Base-by-base conservation (phyloP, 2,888 invertebrate species). In the Drosophila meridiana region DNA sequence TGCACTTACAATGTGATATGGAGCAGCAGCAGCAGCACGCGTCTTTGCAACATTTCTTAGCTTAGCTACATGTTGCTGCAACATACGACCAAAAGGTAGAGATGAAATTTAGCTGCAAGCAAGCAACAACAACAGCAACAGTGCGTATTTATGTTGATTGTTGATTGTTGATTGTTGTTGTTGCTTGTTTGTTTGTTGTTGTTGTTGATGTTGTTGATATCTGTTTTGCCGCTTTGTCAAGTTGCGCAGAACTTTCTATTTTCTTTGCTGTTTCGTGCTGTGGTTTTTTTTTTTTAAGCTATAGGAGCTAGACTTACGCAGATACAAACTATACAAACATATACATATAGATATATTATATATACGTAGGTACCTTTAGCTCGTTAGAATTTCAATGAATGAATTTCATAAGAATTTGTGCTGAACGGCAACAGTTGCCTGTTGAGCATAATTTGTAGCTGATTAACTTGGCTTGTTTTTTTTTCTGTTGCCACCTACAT, bases 201-300 rank as follows among this genome's bases (percentile, higher is more conserved):
- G 43, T 53, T 45, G 30, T 45, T 62, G 42, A 52, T 61, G 42
- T 58, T 74, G 47, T 59, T 65, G 45, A 61, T 62, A 50, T 78
- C 38, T 53, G 47, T 53, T 58, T 67, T 66, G 67, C 64, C 64
- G 64, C 55, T 67, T 69, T n/a, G 26, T 45, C 26, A 48, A 48
- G 47, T 30, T 75, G 58, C 74, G 75, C 81, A 91, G 91, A 91
- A 92, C 91, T 92, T 91, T 91, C 90, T 91, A 91, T 92, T 91
- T 91, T 92, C 90, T 90, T 92, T 89, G 84, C 80, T 78, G 80
- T 79, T 89, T 85, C 76, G 79, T 80, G 80, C 52, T 62, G 73
- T 77, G 78, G 45, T 76, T 80, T 76, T 80, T 57, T 71, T 42
- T 36, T 80, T 57, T 71, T 42, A 30, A 38, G 57, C 47, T 36